A percentile compares a stretch with the other conserved stretches of the same genome.
Evolutionary conservation across 2,113 vertebrate genomes (phyloP).

Genomic region (human): DNA sequence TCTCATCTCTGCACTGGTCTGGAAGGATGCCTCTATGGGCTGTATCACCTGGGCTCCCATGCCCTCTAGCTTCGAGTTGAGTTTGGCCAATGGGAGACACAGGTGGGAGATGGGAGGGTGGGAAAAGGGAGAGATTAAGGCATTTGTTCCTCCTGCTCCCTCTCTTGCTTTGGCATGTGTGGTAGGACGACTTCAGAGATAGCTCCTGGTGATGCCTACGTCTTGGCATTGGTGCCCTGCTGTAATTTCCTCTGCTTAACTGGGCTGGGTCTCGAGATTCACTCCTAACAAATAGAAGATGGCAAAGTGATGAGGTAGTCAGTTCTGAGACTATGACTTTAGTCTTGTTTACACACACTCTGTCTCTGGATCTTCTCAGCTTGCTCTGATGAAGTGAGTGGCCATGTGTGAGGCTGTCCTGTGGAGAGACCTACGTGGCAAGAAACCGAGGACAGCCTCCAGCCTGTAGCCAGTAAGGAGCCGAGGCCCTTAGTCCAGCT

Average conservation of each 20-base stretch:
- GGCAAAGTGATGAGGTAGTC: not conserved
- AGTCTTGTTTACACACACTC: not conserved
- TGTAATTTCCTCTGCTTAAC: not conserved
- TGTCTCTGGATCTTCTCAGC: not conserved
- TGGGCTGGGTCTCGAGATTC: not conserved
- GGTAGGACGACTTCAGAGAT: not conserved
- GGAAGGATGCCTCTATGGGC: not conserved
- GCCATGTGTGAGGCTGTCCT: not conserved
- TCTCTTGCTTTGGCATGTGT: not conserved
- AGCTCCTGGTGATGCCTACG: not conserved
- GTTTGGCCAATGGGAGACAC: not conserved
- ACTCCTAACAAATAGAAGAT: not conserved
- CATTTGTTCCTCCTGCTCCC: not conserved
- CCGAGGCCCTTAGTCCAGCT: not conserved
- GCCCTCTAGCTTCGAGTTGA: not conserved
- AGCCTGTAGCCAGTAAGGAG: not conserved
- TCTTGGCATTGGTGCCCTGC: not conserved
- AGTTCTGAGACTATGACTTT: not conserved
- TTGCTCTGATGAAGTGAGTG: not conserved
- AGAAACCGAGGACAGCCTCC: not conserved
- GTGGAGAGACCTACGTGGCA: not conserved
- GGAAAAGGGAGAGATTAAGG: not conserved
- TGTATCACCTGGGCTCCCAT: not conserved
- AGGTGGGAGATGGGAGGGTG: not conserved
- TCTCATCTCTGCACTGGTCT: not conserved